Base-by-base conservation (phyloP, 1,140 invertebrate species). In the Drepana arcuata region DNA sequence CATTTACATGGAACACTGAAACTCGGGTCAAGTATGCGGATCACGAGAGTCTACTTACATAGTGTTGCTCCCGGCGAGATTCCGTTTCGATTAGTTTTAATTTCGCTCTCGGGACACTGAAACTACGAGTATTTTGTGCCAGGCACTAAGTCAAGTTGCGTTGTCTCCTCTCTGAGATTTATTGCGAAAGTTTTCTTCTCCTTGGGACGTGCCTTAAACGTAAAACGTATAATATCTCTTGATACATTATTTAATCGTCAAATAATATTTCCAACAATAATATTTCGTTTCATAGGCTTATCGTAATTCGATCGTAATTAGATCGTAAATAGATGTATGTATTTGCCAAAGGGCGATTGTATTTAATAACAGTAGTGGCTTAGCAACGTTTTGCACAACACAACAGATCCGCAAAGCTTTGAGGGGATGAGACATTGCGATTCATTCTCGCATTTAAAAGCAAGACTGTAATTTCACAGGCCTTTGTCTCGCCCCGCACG, bases 381-480 rank as follows among this genome's bases (percentile, higher is more conserved):
- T 39, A 24, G 14, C 34, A 48, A 41, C 34, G 41, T 40, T 37
- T 41, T 48, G 16, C 50, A 44, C 35, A 48, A 45, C 50, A 44
- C 35, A 48, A 45, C 54, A 41, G 50, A 58, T 45, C 53, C 58
- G 65, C 64, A 70, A 72, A 69, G 71, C 74, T 75, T 70, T 75
- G 71, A 72, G 60, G 68, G 67, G 61, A 73, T 50, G 65, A 75
- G 72, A 80, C 68, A 74, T 64, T 67, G 67, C 66, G 69, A 74
- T 73, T 80, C 74, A 80, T 74, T 72, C 74, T 59, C 66, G 72
- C 68, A 72, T 74, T 77, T 80, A 77, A 79, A 79, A 77, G 70
- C 64, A 64, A 73, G 67, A 67, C 64, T 74, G 70, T 77, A 80
- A 77, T 80, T 77, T 74, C 58, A 62, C 65, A 68, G 67, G 63